Conservation (phyloP, 2,797 vertebrate genomes). For the Tenualosa ilisha region DNA sequence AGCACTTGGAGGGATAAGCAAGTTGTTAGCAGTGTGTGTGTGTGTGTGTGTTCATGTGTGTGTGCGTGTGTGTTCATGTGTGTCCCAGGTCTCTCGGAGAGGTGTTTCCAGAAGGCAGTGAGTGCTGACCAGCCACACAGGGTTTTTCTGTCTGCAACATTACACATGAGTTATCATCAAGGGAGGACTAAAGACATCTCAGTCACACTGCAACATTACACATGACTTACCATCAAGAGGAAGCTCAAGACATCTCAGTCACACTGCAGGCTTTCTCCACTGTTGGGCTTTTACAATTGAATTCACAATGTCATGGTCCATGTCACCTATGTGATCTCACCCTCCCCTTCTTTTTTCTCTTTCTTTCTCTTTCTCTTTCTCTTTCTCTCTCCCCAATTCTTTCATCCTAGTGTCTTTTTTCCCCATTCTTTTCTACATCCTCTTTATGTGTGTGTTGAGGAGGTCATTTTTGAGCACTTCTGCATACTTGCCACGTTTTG, state of each 20-base stretch:
- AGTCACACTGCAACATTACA: neutral
- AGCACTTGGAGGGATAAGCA: neutral
- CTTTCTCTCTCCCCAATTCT: neutral
- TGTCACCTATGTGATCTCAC: neutral
- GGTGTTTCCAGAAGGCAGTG: conserved; percentile 16
- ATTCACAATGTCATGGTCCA: neutral
- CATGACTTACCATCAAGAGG: conserved; percentile 2
- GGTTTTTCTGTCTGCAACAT: neutral
- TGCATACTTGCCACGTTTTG: neutral
- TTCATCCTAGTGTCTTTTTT: neutral
- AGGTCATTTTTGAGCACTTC: neutral
- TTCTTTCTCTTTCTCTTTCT: neutral
- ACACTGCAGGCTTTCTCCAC: neutral
- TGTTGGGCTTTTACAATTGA: conserved; percentile 4
- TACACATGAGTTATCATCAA: conserved; percentile 9
- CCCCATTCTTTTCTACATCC: no score
- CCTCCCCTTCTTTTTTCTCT: neutral
- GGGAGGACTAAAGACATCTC: neutral
- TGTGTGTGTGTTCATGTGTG: neutral
- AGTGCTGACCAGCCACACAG: conserved; percentile 10
- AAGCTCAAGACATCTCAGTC: neutral
- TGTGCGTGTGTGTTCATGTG: conserved; percentile 14
- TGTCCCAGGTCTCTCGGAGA: neutral
- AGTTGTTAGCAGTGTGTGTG: neutral
- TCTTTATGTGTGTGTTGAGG: neutral